Conservation (phyloP, 2,113 vertebrate species). For the Machaerirhynchus nigripectus region DNA sequence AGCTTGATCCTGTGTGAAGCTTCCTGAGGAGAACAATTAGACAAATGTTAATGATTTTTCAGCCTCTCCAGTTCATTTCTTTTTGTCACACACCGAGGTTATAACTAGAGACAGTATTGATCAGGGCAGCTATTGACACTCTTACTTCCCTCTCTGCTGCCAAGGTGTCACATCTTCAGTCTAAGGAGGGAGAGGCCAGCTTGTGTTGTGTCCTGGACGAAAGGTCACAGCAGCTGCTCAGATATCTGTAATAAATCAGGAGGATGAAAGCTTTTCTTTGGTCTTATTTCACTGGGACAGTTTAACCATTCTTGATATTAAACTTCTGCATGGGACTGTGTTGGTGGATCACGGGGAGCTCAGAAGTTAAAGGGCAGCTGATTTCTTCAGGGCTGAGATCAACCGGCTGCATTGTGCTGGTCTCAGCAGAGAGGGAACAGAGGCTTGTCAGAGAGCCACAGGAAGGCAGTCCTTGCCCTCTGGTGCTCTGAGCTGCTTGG, state of each 20-base stretch:
- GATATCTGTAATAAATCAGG: background rate
- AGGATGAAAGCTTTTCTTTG: background rate
- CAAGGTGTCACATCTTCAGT: background rate
- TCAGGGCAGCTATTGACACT: background rate
- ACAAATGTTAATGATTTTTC: background rate
- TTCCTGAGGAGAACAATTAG: background rate
- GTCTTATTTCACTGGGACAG: background rate
- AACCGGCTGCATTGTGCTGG: background rate
- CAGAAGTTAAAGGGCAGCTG: constrained; percentile 3
- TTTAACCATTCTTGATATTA: background rate
- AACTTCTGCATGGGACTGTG: background rate
- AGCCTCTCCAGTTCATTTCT: background rate
- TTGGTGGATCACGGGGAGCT: background rate
- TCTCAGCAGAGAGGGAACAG: constrained; percentile 16
- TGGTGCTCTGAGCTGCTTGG: constrained; percentile 51
- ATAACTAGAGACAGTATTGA: background rate
- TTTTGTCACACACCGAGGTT: background rate
- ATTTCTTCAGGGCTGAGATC: constrained; percentile 9
- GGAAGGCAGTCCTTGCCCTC: constrained; percentile 30
- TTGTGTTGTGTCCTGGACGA: background rate
- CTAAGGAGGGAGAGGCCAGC: background rate
- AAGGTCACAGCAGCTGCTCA: background rate
- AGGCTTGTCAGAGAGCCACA: background rate
- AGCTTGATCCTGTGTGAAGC: background rate
- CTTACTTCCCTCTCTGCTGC: background rate